Evolutionary conservation across 2,113 vertebrate species (phyloP).

Genomic region (Pygoscelis antarcticus): DNA sequence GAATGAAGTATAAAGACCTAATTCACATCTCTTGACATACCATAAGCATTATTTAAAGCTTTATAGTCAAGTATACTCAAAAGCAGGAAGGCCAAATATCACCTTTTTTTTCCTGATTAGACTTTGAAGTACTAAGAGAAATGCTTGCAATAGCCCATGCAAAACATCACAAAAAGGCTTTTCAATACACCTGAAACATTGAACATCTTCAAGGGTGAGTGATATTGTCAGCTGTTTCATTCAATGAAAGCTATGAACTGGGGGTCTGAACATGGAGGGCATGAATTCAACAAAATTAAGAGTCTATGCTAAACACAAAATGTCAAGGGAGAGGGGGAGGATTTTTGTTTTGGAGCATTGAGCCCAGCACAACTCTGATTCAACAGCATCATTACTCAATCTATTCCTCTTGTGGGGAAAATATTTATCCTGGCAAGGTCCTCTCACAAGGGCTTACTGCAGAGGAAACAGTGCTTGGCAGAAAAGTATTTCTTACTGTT

Average conservation of each 20-base stretch:
- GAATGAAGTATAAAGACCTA: constrained; percentile 34
- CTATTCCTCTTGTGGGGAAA: constrained; percentile 14
- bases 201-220: background rate
- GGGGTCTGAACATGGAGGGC: background rate
- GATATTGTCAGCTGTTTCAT: background rate
- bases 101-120: background rate
- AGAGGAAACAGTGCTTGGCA: constrained; percentile 15
- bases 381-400: constrained; percentile 2
- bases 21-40: background rate
- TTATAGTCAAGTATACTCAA: background rate
- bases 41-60: background rate
- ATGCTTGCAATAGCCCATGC: background rate
- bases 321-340: background rate
- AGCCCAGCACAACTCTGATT: background rate
- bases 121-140: background rate
- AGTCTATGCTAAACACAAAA: background rate
- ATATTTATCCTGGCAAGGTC: constrained; percentile 35
- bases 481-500: constrained; percentile 28
- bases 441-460: background rate
- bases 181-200: background rate
- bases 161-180: background rate
- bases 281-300: constrained; percentile 7
- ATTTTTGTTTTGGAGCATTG: background rate
- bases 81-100: constrained; percentile 14
- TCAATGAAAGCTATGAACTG: background rate